A percentile compares a stretch with the other conserved stretches of the same genome.
Evolutionary conservation across 2,113 vertebrate genomes (phyloP).

Genomic region (Sarotherodon lohbergeri): DNA sequence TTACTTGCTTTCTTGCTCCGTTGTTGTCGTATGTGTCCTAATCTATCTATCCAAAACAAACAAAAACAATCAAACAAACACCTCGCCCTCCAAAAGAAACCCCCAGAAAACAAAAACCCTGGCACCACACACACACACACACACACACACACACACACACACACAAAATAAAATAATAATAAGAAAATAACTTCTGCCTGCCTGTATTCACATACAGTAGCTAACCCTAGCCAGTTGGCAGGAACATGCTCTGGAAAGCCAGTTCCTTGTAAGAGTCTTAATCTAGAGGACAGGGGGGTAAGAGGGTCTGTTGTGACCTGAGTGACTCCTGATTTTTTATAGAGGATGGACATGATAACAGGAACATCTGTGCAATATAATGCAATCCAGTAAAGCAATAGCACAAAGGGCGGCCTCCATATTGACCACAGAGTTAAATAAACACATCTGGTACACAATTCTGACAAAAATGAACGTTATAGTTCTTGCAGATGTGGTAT

Average conservation of each 20-base stretch:
- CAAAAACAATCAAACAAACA: neutral
- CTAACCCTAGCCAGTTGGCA: conserved; percentile 43
- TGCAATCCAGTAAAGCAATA: no score
- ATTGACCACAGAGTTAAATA: no score
- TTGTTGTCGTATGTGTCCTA: conserved; percentile 3
- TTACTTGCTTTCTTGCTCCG: conserved; percentile 2
- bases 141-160: no score
- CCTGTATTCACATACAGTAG: conserved; percentile 10
- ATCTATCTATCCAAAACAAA: neutral
- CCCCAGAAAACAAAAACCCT: neutral
- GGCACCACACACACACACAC: no score
- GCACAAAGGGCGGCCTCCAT: no score
- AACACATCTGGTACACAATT: no score
- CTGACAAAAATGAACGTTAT: no score
- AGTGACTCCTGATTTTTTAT: conserved; percentile 31
- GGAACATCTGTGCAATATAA: no score
- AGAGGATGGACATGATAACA: conserved; percentile 22
- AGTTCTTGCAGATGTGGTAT: no score
- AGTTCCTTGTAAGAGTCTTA: conserved; percentile 38
- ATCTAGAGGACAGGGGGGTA: neutral
- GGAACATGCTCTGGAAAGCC: conserved; percentile 23
- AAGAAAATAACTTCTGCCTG: neutral
- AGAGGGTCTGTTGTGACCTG: conserved; percentile 29
- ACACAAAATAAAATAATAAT: neutral
- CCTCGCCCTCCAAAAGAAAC: neutral